phyloP scores from a whole-genome alignment of 2,888 invertebrate genomes.

The Gastracanthus pulcherrimus region DNA sequence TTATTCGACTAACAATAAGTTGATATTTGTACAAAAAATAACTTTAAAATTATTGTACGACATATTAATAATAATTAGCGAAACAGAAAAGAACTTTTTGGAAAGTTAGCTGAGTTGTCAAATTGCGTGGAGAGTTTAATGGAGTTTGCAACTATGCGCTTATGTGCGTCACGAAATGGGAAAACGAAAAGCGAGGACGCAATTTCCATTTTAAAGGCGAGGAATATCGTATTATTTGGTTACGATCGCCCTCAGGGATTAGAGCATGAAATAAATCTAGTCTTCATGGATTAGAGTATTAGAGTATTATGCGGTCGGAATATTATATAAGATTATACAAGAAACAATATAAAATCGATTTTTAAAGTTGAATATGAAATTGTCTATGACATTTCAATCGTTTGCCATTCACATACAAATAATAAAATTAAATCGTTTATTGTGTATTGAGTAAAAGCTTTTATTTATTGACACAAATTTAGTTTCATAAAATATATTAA shows the following conservation, averaged over 20 bases:
- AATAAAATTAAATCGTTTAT: neutral
- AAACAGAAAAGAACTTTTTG: neutral
- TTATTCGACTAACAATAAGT: too few relatives aligned
- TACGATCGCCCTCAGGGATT: conserved; percentile 15
- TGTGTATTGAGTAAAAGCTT: too few relatives aligned
- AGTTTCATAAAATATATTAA: too few relatives aligned
- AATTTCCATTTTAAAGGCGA: conserved; percentile 36
- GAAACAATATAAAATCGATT: conserved; percentile 13
- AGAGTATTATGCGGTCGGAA: neutral
- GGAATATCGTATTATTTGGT: conserved; percentile 31
- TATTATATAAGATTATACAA: neutral
- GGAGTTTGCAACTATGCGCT: conserved; percentile 32
- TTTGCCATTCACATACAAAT: neutral
- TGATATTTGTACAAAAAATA: too few relatives aligned
- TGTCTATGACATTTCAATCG: neutral
- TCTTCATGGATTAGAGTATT: neutral
- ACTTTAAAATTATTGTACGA: neutral
- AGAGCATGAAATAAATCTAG: neutral
- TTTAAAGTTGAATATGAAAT: neutral
- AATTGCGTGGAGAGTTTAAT: conserved; percentile 28
- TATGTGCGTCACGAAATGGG: conserved; percentile 27
- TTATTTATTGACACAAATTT: too few relatives aligned
- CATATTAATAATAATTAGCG: neutral
- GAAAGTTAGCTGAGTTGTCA: conserved; percentile 5
- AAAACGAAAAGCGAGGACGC: conserved; percentile 5